A percentile compares a stretch with the other conserved stretches of the same genome.
Conservation (phyloP, 2,888 invertebrate species). For the Muschampia plurimacula region DNA sequence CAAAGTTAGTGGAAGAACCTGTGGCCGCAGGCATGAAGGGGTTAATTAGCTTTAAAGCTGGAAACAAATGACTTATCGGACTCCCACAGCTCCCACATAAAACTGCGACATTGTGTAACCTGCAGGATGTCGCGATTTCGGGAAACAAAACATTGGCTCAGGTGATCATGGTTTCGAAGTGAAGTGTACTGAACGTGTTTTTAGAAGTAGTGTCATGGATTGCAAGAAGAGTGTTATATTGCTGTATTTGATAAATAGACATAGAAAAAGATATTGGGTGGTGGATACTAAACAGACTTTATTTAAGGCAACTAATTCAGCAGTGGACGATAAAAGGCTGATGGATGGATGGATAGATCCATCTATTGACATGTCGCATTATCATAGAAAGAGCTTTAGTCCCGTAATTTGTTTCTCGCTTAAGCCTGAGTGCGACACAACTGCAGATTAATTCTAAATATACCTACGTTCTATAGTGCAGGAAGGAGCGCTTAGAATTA, state of each 20-base stretch:
- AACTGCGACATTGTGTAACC: background rate
- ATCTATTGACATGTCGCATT: too few relatives aligned
- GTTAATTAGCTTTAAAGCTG: slow-evolving; percentile 5
- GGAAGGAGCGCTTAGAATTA: background rate
- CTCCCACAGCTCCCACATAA: background rate
- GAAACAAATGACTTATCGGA: background rate
- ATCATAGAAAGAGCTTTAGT: background rate
- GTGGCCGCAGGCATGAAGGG: slow-evolving; percentile 5
- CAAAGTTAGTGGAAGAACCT: background rate
- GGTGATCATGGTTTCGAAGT: too few relatives aligned
- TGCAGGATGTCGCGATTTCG: too few relatives aligned
- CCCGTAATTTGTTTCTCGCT: background rate
- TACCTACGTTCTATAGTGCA: background rate
- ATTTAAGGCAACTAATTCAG: too few relatives aligned
- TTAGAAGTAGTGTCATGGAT: too few relatives aligned
- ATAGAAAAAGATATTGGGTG: too few relatives aligned
- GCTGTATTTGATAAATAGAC: too few relatives aligned
- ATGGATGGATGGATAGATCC: background rate
- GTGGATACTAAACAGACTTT: too few relatives aligned
- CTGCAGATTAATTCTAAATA: background rate
- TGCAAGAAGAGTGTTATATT: too few relatives aligned
- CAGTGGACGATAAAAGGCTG: background rate
- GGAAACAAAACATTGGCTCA: too few relatives aligned
- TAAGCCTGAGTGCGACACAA: background rate
- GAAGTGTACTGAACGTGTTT: too few relatives aligned